Conservation (phyloP, 2,797 vertebrate species). For the Manis javanica region DNA sequence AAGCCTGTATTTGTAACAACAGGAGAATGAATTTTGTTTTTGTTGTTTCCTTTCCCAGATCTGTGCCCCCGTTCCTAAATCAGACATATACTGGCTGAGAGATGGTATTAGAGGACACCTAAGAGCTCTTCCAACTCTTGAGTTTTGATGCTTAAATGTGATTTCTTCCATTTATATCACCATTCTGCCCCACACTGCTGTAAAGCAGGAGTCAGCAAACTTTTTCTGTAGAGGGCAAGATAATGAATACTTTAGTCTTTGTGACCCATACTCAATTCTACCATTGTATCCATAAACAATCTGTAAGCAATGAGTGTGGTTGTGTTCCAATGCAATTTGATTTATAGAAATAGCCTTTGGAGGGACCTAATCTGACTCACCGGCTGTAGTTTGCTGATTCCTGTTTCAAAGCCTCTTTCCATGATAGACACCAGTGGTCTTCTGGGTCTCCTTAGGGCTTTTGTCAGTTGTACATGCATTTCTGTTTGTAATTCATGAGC, state of each 20-base stretch:
- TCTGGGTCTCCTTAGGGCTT: background rate
- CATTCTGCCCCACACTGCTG: background rate
- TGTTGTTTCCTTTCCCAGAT: background rate
- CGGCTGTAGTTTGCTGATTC: background rate
- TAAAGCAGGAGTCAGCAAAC: background rate
- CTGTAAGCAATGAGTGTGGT: background rate
- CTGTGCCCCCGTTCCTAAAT: background rate
- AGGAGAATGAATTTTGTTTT: background rate
- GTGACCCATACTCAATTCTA: background rate
- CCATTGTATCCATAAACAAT: background rate
- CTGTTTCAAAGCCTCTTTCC: background rate
- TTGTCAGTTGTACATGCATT: background rate
- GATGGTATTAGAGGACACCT: background rate
- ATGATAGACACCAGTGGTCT: background rate
- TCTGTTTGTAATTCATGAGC: background rate
- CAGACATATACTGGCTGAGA: background rate
- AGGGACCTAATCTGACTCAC: background rate
- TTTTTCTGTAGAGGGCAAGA: background rate
- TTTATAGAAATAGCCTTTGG: background rate
- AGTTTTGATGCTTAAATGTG: background rate
- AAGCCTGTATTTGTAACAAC: background rate
- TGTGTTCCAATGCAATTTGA: background rate
- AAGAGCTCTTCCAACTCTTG: background rate
- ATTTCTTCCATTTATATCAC: background rate
- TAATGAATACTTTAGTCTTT: background rate